Evolutionary conservation across 1,140 invertebrate species (phyloP), one percentile per base, ranked within the genome.

Genomic region (Zaprionus africanus): DNA sequence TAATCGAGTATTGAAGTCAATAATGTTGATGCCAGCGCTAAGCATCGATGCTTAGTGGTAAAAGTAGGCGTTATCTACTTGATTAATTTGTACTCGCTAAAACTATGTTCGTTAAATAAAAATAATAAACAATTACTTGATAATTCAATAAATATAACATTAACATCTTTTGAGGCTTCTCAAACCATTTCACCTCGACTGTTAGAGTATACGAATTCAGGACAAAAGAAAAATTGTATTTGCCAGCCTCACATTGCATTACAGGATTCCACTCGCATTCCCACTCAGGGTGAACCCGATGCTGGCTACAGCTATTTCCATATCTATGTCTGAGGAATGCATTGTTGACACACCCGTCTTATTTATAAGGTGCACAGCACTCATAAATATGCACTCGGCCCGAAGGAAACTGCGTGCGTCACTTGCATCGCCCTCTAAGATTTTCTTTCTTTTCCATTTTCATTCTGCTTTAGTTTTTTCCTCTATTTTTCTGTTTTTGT

Each of bases 321-420:
- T 28, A 41, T 31, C 17, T 38, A 61, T 77, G 72, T 38, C 72
- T 67, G 36, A 65, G 82, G 78, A 82, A 87, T 79, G 80, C 85
- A 81, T 79, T 87, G 84, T 88, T 87, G 84, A 87, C 84, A 88
- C 84, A 88, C 58, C 78, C 81, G 69, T 57, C 24, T 70, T 88
- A 90, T 90, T 90, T 84, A 81, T 90, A 84, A 84, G 78, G 69
- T 69, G 69, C 79, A 82, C 68, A 53, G 70, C 63, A 69, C 70
- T 84, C 84, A 87, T 87, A 87, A 84, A 88, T 88, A 88, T 84
- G 81, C 68, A 85, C 53, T 53, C 58, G 60, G 81, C 70, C 78
- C 64, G 59, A 56, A 61, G 60, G 63, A 69, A 78, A 67, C 67
- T 87, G 83, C 78, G 71, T 87, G 65, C 62, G 54, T 88, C 75